Percentiles rank a stretch among this genome's conserved stretches.
Conservation (phyloP, 2,888 invertebrate genomes). For the Brachyopa scutellaris region DNA sequence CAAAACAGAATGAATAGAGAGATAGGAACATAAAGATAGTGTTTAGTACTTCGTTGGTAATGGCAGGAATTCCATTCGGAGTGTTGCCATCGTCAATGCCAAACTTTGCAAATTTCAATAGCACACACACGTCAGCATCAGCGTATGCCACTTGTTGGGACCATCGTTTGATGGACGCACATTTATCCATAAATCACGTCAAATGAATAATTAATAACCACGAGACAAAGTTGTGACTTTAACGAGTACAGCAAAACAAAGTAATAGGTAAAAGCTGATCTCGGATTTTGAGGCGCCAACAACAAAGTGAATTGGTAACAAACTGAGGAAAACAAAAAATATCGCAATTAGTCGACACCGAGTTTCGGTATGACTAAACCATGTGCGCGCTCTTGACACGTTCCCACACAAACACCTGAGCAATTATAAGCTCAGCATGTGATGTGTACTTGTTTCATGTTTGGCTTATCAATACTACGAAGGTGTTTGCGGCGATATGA, state of each 20-base stretch:
- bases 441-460: constrained; percentile 47
- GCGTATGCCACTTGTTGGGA: constrained; percentile 78
- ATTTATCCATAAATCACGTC: constrained; percentile 63
- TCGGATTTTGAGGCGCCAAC: constrained; percentile 17
- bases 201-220: too few relatives aligned
- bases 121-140: constrained; percentile 76
- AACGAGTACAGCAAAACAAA: neutral
- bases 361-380: constrained; percentile 50
- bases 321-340: constrained; percentile 2
- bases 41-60: constrained; percentile 42
- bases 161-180: constrained; percentile 75
- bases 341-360: constrained; percentile 17
- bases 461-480: constrained; percentile 58
- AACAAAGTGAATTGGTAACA: neutral
- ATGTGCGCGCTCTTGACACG: constrained; percentile 64
- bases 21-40: too few relatives aligned
- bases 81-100: constrained; percentile 59
- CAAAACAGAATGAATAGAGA: neutral
- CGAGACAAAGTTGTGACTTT: neutral
- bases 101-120: constrained; percentile 74
- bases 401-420: constrained; percentile 57
- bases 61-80: constrained; percentile 25
- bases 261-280: constrained; percentile 43
- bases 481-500: constrained; percentile 53
- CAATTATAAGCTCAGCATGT: constrained; percentile 45